Evolutionary conservation across 2,888 invertebrate genomes (phyloP).

Genomic region (Hyposoter didymator): DNA sequence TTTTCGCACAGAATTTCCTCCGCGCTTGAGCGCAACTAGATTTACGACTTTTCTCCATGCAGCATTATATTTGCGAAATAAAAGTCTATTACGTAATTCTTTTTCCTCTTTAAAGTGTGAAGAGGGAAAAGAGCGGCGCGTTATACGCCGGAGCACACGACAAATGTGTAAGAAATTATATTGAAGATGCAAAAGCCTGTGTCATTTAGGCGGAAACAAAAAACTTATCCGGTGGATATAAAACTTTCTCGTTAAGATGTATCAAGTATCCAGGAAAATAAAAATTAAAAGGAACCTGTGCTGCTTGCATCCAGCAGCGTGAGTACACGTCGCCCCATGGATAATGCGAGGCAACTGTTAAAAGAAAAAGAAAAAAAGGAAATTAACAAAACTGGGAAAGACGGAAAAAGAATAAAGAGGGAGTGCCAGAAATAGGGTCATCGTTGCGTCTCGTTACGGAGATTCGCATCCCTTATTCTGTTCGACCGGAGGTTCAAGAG

Average conservation of each 20-base stretch:
- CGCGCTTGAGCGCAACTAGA: constrained; percentile 8
- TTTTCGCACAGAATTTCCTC: neutral
- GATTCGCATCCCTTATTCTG: constrained; percentile 19
- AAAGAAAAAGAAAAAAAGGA: constrained; percentile 11
- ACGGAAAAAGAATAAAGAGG: constrained; percentile 1
- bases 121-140: neutral
- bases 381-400: neutral
- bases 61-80: constrained; percentile 19
- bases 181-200: neutral
- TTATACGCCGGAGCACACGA: neutral
- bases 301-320: neutral
- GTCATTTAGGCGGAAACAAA: neutral
- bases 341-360: neutral
- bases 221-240: neutral
- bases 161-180: constrained; percentile 7
- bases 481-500: constrained; percentile 51
- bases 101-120: neutral
- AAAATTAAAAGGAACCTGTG: neutral
- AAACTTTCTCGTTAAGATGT: constrained; percentile 15
- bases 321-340: neutral
- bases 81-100: constrained; percentile 35
- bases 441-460: constrained; percentile 35
- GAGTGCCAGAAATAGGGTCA: constrained; percentile 15
- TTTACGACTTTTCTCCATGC: constrained; percentile 4
- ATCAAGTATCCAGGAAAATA: neutral